These are phyloP conservation scores for Gordius sp. DNA, from an alignment of 2,888 invertebrate species.

Conservation along the genomic window DNA sequence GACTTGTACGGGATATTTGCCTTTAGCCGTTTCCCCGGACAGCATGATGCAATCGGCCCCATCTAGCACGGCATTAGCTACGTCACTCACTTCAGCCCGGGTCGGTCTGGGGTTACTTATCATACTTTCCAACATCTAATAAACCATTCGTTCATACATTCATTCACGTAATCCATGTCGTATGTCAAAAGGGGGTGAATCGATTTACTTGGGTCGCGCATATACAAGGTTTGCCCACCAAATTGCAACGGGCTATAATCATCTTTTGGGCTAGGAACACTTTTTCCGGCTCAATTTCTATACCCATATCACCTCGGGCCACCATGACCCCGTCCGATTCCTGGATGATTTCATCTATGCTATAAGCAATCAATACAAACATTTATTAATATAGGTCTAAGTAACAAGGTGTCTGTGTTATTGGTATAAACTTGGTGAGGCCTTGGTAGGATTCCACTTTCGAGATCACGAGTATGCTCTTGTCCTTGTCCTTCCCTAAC, in stretches of 20 bases:
- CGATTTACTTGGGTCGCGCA: conserved; percentile 70
- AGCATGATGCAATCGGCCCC: conserved; percentile 96
- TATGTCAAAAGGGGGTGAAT: not conserved
- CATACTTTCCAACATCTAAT: conserved; percentile 85
- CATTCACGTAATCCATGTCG: not conserved
- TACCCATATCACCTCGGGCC: conserved; percentile 82
- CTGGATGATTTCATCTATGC: conserved; percentile 63
- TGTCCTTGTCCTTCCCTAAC: conserved; percentile 18
- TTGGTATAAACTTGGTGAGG: conserved; percentile 11
- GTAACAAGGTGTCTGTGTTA: no score
- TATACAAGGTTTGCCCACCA: conserved; percentile 76
- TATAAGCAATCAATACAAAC: conserved; percentile 20
- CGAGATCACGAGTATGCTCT: conserved; percentile 18
- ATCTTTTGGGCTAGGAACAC: conserved; percentile 84
- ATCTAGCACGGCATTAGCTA: conserved; percentile 84
- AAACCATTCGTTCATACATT: not conserved
- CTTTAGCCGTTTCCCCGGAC: conserved; percentile 96
- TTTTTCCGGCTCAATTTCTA: conserved; percentile 87
- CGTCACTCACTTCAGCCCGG: conserved; percentile 79
- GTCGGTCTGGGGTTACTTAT: conserved; percentile 88
- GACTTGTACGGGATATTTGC: conserved; percentile 69
- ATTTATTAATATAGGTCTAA: no score
- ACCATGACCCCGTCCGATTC: conserved; percentile 93
- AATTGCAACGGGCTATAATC: conserved; percentile 88
- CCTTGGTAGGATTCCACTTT: conserved; percentile 19